Base-by-base conservation (phyloP, 92 coral and sea anemone genomes). In the Epizoanthus illoricatus region DNA sequence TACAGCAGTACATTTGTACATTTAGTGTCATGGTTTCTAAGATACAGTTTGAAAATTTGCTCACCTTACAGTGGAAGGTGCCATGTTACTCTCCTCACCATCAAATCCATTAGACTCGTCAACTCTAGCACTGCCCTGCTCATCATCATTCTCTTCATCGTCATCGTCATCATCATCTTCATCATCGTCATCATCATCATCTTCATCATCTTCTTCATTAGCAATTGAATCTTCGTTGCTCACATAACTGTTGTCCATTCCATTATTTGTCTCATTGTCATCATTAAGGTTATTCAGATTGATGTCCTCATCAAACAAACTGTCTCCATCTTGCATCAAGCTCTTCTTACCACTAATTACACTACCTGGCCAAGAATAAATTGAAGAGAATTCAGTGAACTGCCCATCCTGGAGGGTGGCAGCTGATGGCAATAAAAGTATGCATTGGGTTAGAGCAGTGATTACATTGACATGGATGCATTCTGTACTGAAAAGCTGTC, bases 41-140 rank as follows among this genome's bases (percentile, higher is more conserved):
- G 23, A 42, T 7, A 19, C 18, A 15, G 33, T n/a, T 52, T 52
- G 56, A 1, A 52, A 17, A 19, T 17, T 75, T 19, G 2, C 79
- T 64, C 73, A 96, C 99, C 99, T 96, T 69, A 81, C 96, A 76
- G 89, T 81, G 2, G 98, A 96, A 28, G 97, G 90, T 11, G 93
- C 91, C 54, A 80, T 86, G 82, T 91, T 95, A 85, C 97, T 95
- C 65, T 95, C 98, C 52, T 95, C 97, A 6, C 97, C 95, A 61
- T 92, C 95, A 86, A 75, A 90, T 69, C 71, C 84, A 79, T 73
- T 80, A 71, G 76, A 90, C 0, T 74, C 61, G 39, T 81, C 90
- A 23, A 70, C 90, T 41, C 66, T 88, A 17, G 65, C 87, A 33
- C 83, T 86, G 55, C 70, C 66, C 17, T 81, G 82, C 45, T 79